Conservation (phyloP, 2,888 invertebrate genomes). For the Nomada fabriciana region DNA sequence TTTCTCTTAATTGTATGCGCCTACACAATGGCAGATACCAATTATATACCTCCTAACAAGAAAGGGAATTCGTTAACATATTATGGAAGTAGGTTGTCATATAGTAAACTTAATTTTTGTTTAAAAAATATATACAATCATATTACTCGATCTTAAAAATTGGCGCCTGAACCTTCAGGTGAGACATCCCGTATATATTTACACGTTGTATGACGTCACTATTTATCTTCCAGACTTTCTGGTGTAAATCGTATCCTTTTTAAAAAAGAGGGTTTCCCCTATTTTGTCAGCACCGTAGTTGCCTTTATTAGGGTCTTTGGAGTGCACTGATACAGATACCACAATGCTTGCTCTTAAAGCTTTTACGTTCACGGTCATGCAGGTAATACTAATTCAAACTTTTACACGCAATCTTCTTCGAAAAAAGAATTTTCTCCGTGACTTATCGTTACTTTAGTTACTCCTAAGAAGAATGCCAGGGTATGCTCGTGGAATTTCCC, state of each 20-base stretch:
- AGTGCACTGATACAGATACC: background rate
- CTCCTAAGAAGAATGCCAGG: too few species aligned
- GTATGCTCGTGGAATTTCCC: too few species aligned
- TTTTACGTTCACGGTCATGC: background rate
- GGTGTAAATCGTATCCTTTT: background rate
- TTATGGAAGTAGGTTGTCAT: background rate
- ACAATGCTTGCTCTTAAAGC: background rate
- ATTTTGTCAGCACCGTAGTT: background rate
- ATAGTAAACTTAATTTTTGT: background rate
- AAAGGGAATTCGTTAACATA: conserved; percentile 11
- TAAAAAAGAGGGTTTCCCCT: background rate
- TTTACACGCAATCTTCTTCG: background rate
- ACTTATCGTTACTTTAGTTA: too few species aligned
- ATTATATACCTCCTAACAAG: background rate
- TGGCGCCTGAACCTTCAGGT: too few species aligned
- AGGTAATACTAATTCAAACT: background rate
- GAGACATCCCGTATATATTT: background rate
- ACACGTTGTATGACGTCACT: background rate
- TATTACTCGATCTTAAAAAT: too few species aligned
- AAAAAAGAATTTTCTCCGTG: background rate
- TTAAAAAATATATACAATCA: background rate
- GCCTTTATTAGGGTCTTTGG: conserved; percentile 1
- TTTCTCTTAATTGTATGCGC: conserved; percentile 10
- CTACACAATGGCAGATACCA: background rate
- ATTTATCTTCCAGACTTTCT: background rate